Base-by-base conservation (phyloP, 2,113 vertebrate species). In the Lophius piscatorius region DNA sequence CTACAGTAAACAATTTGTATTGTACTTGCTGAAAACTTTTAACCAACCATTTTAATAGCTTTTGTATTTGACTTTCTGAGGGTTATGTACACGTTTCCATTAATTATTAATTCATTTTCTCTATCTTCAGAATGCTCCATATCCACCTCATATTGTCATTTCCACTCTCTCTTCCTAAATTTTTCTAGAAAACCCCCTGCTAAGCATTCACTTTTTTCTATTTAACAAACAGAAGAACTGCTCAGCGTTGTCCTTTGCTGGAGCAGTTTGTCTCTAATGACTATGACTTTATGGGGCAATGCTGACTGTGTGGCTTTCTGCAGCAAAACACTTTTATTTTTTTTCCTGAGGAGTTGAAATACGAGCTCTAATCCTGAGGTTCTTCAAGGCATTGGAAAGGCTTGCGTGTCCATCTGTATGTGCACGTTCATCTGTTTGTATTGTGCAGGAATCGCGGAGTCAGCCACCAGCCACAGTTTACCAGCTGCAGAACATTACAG, bases 401-500 rank as follows among this genome's bases (percentile, higher is more conserved):
- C 46, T 28, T 31, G 36, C 28, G 61, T 68, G 63, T 20, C 39
- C 38, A 35, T 48, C 12, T 50, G 41, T 50, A 35, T 31, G 42
- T 40, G 40, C 22, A 24, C 33, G 18, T 5, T 55, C 31, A 9
- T 49, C 44, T 65, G 57, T 67, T 47, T 64, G 60, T 75, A 11
- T 59, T 62, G 65, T 34, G 46, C 49, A 34, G 34, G 80, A 82
- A 78, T 41, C 5, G 81, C 84, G 68, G 65, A 55, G 79, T 87
- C 88, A 88, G 88, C 85, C 54, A 24, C 41, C 64, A 67, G 74
- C 70, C 61, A 28, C 55, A 80, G 79, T 73, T 33, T 66, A 74
- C 82, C 88, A 90, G 84, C 86, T 90, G 88, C 78, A 80, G 76
- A 78, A 72, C 76, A 86, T 90, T 88, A 87, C 74, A 72, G 63